A percentile compares a stretch with the other conserved stretches of the same genome.
These are phyloP conservation scores for Tetragonula clypearis DNA, from an alignment of 1,140 invertebrate species.

Conservation along the genomic window DNA sequence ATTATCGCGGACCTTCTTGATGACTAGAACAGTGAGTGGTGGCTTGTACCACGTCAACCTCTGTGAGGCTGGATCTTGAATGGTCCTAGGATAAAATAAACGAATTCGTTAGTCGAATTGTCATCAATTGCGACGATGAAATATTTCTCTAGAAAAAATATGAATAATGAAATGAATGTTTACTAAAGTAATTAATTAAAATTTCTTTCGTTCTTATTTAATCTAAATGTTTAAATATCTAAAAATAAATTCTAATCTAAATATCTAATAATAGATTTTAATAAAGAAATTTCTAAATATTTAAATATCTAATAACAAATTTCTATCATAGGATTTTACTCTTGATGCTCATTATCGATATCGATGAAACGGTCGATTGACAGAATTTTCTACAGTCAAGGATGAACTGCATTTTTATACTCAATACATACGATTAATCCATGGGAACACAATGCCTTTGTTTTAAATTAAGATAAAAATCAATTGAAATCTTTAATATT, in stretches of 20 bases:
- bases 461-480: background rate
- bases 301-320: background rate
- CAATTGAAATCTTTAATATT: slow-evolving; percentile 10
- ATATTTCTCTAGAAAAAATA: too few relatives aligned
- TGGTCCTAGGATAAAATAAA: slow-evolving; percentile 88
- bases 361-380: background rate
- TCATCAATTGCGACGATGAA: too few relatives aligned
- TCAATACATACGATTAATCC: too few relatives aligned
- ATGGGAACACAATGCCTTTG: background rate
- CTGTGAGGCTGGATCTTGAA: slow-evolving; percentile 98
- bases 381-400: background rate
- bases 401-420: background rate
- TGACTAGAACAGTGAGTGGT: slow-evolving; percentile 95
- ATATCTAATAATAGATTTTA: too few relatives aligned
- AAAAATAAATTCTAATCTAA: too few relatives aligned
- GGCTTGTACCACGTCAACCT: slow-evolving; percentile 98
- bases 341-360: too few relatives aligned
- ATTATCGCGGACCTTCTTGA: slow-evolving; percentile 97
- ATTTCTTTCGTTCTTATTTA: too few relatives aligned
- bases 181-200: too few relatives aligned
- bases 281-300: too few relatives aligned
- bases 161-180: too few relatives aligned
- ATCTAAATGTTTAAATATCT: too few relatives aligned
- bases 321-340: background rate
- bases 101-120: background rate